These are phyloP conservation scores for Neomorphus geoffroyi DNA, from an alignment of 2,797 vertebrate species.

Conservation along the genomic window DNA sequence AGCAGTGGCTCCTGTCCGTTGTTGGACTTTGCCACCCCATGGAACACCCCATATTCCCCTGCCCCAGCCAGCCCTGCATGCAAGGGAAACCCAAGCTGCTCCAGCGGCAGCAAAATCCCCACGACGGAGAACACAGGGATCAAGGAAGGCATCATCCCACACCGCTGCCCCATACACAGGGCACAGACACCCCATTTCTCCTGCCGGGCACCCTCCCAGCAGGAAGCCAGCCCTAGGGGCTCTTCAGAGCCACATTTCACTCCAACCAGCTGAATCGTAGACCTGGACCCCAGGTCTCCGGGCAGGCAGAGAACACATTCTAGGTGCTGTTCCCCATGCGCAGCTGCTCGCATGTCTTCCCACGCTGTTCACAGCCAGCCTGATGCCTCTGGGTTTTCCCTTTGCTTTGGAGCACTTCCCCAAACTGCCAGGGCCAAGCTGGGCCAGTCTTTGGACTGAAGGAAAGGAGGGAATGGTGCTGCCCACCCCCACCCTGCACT, in stretches of 20 bases:
- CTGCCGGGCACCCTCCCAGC: neutral
- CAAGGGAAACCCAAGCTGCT: neutral
- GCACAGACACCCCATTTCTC: neutral
- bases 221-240: neutral
- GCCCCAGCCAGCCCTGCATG: neutral
- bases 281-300: neutral
- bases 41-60: neutral
- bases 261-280: neutral
- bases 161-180: rapidly evolving
- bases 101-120: neutral
- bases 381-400: neutral
- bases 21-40: rapidly evolving
- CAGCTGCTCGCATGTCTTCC: rapidly evolving
- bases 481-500: neutral
- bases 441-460: rapidly evolving
- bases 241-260: neutral
- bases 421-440: neutral
- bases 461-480: neutral
- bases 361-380: neutral
- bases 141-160: neutral
- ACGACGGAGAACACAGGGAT: neutral
- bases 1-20: rapidly evolving
- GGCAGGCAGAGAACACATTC: neutral
- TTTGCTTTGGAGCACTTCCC: neutral
- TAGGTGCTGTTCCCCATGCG: neutral